Evolutionary conservation across 2,888 invertebrate species (phyloP).

Genomic region (Disparrhopalites patrizii): DNA sequence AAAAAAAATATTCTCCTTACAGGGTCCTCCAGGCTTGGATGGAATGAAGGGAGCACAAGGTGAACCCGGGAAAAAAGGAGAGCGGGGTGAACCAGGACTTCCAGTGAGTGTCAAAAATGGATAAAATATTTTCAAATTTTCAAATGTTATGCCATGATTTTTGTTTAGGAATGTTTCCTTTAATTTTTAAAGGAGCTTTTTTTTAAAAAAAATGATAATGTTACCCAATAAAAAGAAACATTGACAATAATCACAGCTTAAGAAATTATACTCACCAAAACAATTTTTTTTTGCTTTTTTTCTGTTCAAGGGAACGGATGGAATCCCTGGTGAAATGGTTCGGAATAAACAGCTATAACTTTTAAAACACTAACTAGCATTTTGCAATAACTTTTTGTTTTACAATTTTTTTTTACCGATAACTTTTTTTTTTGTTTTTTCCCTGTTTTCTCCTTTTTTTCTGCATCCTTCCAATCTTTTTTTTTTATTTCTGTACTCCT

Average conservation of each 20-base stretch:
- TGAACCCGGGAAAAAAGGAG: conserved; percentile 86
- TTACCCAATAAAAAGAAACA: too few relatives aligned
- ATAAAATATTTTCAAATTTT: too few relatives aligned
- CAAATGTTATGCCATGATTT: too few relatives aligned
- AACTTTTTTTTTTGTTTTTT: conserved; percentile 26
- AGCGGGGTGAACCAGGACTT: conserved; percentile 79
- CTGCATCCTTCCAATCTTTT: conserved; percentile 15
- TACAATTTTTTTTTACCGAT: conserved; percentile 19
- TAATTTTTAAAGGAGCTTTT: too few relatives aligned
- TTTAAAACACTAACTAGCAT: conserved; percentile 32
- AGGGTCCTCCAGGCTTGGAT: conserved; percentile 91
- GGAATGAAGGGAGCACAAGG: conserved; percentile 96
- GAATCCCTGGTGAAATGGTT: conserved; percentile 88
- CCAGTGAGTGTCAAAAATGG: conserved; percentile 64
- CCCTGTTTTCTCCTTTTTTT: conserved; percentile 19
- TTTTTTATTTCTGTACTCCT: conserved; percentile 20
- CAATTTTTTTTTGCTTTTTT: conserved; percentile 42
- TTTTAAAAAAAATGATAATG: too few relatives aligned
- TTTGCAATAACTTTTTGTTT: conserved; percentile 8
- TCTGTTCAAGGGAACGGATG: conserved; percentile 81
- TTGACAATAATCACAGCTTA: too few relatives aligned
- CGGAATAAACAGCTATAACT: conserved; percentile 49
- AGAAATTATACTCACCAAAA: too few relatives aligned
- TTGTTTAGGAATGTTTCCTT: too few relatives aligned
- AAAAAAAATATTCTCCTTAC: conserved; percentile 48